Evolutionary conservation across 2,113 vertebrate species (phyloP), one percentile per base, ranked within the genome.

Genomic region (Brachionichthys hirsutus): DNA sequence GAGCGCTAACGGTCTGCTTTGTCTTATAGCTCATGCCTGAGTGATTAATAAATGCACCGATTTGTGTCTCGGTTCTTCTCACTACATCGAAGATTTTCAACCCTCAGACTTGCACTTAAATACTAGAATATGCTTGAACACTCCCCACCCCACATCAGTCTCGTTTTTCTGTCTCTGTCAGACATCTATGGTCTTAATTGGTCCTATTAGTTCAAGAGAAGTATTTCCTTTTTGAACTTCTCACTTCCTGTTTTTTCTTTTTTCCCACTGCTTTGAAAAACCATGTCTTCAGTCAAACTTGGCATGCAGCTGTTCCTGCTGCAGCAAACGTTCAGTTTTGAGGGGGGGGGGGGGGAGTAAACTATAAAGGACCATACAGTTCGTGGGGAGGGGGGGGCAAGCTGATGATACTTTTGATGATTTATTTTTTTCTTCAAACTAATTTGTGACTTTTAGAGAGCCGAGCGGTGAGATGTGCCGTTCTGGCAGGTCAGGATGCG

Each of bases 171-270:
- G 70, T 83, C 55, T 78, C 53, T 78, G 66, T 79, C 52, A 59
- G 51, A 54, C 47, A 20, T 77, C 69, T 73, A 20, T 57, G 53
- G 52, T 76, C 77, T 81, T 66, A 73, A 89, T 85, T 87, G 80
- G 84, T 83, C 88, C 85, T 90, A 91, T 86, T 92, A 84, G 88
- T 87, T 88, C 87, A 73, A 59, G 67, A 77, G 49, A 94, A 94
- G 88, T 93, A 91, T 93, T 95, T 94, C 93, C 93, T 90, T 88
- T 91, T 88, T 85, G 87, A 91, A 87, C 83, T 89, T 92, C 89
- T 92, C 88, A 89, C 90, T 94, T 94, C 93, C 92, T 92, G 90
- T 92, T 93, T 93, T 92, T 86, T 45, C 22, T 70, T 63, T 54
- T 17, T 35, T 50, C 24, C 24, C 24, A 15, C 63, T 82, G 85